Evolutionary conservation across 1,140 invertebrate species (phyloP).

Genomic region (Acyrthosiphon pisum): DNA sequence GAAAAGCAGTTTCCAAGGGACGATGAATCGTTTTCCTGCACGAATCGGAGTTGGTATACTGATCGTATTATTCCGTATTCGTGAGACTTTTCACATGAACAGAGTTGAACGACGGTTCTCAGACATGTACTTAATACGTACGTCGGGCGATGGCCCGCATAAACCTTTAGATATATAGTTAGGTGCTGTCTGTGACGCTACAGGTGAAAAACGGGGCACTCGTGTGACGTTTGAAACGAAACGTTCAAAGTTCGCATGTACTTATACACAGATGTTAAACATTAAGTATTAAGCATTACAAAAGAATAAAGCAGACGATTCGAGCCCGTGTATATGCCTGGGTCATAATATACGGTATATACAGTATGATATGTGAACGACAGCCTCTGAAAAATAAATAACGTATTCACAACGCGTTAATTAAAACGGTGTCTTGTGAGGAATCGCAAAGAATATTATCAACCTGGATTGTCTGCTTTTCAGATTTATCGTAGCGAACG

Average conservation of each 20-base stretch:
- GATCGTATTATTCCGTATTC: background rate
- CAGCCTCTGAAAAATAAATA: background rate
- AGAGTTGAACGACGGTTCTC: background rate
- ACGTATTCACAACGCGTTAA: background rate
- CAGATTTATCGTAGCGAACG: background rate
- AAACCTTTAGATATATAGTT: fast-evolving
- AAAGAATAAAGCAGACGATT: background rate
- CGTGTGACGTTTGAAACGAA: background rate
- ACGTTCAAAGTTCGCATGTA: background rate
- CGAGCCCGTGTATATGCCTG: background rate
- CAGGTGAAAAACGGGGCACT: background rate
- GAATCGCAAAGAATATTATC: background rate
- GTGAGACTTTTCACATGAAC: background rate
- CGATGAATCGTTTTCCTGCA: background rate
- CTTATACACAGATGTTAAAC: background rate
- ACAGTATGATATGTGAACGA: background rate
- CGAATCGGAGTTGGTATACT: background rate
- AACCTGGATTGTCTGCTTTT: background rate
- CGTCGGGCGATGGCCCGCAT: background rate
- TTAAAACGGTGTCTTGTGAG: background rate
- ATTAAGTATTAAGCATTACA: background rate
- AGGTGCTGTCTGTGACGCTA: background rate
- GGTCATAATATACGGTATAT: background rate
- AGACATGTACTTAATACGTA: background rate
- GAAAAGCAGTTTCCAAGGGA: background rate